Conservation (phyloP, 1,140 invertebrate genomes). For the Hydropsyche tenuis region DNA sequence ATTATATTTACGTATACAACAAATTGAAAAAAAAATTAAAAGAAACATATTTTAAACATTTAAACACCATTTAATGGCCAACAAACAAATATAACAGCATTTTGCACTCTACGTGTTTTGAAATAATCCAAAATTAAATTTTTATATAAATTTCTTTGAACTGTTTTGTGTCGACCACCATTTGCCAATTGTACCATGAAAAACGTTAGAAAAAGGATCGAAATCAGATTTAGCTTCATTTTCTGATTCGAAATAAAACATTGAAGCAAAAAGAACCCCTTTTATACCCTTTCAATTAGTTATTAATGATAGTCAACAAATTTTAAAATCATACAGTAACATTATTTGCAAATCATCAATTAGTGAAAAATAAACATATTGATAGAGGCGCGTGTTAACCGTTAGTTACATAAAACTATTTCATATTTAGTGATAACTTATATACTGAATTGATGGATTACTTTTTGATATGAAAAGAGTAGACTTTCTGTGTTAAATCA, state of each 20-base stretch:
- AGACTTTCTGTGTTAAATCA: background rate
- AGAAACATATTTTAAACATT: background rate
- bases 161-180: background rate
- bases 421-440: no score
- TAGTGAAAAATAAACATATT: background rate
- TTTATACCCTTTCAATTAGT: background rate
- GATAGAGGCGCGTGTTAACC: no score
- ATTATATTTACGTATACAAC: background rate
- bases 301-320: background rate
- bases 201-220: no score
- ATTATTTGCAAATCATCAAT: background rate
- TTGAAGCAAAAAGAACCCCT: background rate
- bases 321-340: no score
- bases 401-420: no score
- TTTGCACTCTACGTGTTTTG: constrained; percentile 29
- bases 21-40: background rate
- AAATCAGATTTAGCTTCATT: no score
- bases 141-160: constrained; percentile 6
- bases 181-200: no score
- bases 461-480: no score
- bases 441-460: no score
- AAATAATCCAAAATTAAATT: constrained; percentile 42
- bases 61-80: constrained; percentile 38
- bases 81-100: constrained; percentile 45
- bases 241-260: no score